Percentiles rank a stretch among this genome's conserved stretches.
Conservation (phyloP, 2,113 vertebrate species). For the Mohoua ochrocephala region DNA sequence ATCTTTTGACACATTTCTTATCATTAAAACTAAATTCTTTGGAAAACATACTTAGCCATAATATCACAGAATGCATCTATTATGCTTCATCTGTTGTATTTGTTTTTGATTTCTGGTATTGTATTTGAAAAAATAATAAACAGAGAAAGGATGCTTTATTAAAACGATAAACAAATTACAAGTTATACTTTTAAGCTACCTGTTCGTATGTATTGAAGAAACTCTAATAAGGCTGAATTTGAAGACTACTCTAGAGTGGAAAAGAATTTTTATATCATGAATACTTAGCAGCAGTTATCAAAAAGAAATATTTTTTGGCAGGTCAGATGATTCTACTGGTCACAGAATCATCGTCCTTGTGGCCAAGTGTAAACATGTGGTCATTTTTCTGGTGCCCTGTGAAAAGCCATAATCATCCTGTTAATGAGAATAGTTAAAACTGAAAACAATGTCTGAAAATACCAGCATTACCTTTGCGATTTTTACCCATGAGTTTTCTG, state of each 20-base stretch:
- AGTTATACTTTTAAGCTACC: not conserved
- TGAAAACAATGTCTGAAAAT: conserved; percentile 52
- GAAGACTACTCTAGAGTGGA: not conserved
- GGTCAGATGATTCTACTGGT: not conserved
- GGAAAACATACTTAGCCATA: not conserved
- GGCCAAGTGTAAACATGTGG: not conserved
- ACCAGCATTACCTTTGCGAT: not conserved
- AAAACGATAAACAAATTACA: not conserved
- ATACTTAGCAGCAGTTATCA: not conserved
- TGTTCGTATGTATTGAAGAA: not conserved
- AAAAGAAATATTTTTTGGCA: not conserved
- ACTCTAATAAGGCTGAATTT: not conserved
- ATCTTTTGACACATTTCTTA: not conserved
- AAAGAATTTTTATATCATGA: not conserved
- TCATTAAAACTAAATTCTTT: not conserved
- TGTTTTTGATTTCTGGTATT: not conserved
- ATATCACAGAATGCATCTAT: not conserved
- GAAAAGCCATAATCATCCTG: conserved; percentile 28
- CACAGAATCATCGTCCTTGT: not conserved
- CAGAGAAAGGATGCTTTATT: not conserved
- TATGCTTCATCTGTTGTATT: not conserved
- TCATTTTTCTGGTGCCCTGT: conserved; percentile 8
- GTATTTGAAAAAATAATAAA: not conserved
- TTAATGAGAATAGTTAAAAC: conserved; percentile 38
- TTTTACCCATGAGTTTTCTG: conserved; percentile 9